phyloP scores from a whole-genome alignment of 2,888 invertebrate genomes.

The Cerceris ruficornis region DNA sequence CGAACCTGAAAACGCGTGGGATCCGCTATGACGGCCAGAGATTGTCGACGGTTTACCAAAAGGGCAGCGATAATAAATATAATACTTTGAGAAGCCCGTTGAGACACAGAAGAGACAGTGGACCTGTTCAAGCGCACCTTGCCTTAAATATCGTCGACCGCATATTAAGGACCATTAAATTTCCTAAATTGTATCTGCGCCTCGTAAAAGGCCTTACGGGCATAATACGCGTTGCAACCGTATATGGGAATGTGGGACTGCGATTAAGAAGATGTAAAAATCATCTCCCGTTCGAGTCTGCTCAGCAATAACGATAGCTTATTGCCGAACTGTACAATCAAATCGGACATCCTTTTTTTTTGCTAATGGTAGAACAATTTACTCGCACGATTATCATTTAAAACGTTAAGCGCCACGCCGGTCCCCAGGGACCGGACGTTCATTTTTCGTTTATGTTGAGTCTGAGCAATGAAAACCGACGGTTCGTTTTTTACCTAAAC shows the following conservation, averaged over 20 bases:
- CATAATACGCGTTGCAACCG: conserved; percentile 29
- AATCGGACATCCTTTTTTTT: background rate
- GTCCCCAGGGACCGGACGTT: no score
- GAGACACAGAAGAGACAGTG: conserved; percentile 6
- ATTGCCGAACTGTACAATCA: conserved; percentile 14
- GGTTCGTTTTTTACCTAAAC: no score
- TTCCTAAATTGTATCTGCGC: conserved; percentile 48
- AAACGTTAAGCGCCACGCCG: no score
- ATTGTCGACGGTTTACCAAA: no score
- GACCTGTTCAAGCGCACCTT: conserved; percentile 10
- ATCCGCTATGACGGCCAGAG: no score
- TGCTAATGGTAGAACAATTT: no score
- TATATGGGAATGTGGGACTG: conserved; percentile 22
- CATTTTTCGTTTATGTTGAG: no score
- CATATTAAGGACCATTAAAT: conserved; percentile 52
- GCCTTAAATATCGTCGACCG: conserved; percentile 41
- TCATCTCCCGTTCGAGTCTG: background rate
- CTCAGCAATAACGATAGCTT: background rate
- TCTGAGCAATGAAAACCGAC: no score
- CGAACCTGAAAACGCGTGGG: no score
- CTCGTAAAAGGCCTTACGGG: conserved; percentile 33
- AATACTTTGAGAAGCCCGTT: no score
- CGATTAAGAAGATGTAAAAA: conserved; percentile 35
- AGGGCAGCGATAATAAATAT: no score
- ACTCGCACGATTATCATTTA: no score